Evolutionary conservation across 2,113 vertebrate species (phyloP).

Genomic region (Microcebus ravelobensis): DNA sequence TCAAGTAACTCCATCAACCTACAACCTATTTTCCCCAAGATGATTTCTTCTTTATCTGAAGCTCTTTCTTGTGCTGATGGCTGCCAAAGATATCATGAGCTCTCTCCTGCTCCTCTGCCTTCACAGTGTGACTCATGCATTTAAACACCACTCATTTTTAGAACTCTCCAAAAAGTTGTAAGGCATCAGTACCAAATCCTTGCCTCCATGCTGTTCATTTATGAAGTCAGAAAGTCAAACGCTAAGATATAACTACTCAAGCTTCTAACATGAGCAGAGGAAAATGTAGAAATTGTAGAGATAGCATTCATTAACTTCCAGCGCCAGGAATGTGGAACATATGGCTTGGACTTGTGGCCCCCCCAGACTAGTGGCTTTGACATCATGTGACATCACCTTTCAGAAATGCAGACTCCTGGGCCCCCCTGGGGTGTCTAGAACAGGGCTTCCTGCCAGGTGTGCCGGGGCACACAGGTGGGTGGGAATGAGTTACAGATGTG

Average conservation of each 20-base stretch:
- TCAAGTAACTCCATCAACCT: constrained; percentile 35
- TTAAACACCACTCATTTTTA: constrained; percentile 16
- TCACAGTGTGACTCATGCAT: background rate
- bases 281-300: constrained; percentile 35
- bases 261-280: background rate
- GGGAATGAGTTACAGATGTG: background rate
- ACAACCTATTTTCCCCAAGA: constrained; percentile 51
- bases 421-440: background rate
- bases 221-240: constrained; percentile 7
- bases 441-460: background rate
- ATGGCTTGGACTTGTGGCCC: background rate
- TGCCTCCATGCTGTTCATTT: background rate
- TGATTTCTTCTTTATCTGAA: constrained; percentile 64
- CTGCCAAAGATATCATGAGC: constrained; percentile 1
- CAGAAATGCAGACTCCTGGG: background rate
- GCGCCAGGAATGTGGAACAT: background rate
- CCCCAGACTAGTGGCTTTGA: background rate
- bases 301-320: background rate
- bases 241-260: background rate
- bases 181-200: background rate
- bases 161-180: background rate
- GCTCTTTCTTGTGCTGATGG: constrained; percentile 46
- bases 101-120: background rate
- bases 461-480: background rate
- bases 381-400: background rate